Percentiles rank a stretch among this genome's conserved stretches.
These are phyloP conservation scores for Diadegma fenestrale DNA, from an alignment of 2,888 invertebrate genomes.

Conservation along the genomic window DNA sequence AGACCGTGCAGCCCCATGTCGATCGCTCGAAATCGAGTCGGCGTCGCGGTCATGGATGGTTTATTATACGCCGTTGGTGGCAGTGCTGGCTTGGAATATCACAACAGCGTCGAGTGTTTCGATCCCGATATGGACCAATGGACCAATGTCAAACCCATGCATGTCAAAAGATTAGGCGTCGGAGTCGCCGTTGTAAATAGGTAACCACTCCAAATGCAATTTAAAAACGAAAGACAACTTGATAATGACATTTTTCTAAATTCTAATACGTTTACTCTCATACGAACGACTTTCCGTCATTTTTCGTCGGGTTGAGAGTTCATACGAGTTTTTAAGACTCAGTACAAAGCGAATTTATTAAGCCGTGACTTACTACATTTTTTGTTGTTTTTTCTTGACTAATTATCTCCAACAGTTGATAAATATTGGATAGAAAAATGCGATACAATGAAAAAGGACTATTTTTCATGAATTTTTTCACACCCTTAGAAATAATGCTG, in stretches of 20 bases:
- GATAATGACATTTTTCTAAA: background rate
- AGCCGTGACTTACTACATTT: background rate
- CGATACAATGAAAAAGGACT: no score
- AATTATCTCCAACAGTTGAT: background rate
- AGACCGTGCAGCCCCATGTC: constrained; percentile 95
- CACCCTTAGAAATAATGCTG: background rate
- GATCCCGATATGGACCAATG: constrained; percentile 95
- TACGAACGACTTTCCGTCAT: no score
- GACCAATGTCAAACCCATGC: constrained; percentile 91
- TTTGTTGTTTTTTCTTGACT: background rate
- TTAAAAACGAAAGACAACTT: background rate
- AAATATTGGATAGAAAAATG: background rate
- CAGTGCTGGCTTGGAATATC: constrained; percentile 93
- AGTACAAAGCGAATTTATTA: background rate
- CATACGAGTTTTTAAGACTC: background rate
- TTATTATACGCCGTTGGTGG: constrained; percentile 96
- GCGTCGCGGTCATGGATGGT: constrained; percentile 97
- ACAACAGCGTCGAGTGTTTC: constrained; percentile 96
- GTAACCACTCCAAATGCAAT: constrained; percentile 77
- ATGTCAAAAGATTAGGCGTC: constrained; percentile 92
- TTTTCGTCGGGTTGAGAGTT: no score
- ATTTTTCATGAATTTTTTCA: background rate
- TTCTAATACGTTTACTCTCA: background rate
- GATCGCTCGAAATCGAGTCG: constrained; percentile 94
- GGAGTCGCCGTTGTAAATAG: constrained; percentile 93